Conservation (phyloP, 2,797 vertebrate species). For the Craterocephalus amniculus region DNA sequence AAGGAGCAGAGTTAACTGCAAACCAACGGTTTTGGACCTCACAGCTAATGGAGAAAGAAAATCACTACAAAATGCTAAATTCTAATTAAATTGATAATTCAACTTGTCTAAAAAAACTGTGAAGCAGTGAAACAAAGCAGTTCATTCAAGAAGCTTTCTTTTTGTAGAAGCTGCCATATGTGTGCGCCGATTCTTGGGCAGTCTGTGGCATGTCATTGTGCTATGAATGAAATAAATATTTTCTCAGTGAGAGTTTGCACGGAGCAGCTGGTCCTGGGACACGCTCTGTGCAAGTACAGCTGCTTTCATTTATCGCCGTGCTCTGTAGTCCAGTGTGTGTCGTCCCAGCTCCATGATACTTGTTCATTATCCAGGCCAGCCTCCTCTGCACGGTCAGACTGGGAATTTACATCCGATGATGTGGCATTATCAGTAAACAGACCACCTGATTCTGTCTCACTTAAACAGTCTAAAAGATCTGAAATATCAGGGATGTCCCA, state of each 20-base stretch:
- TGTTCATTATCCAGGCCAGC: slow-evolving; percentile 58
- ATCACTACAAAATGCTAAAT: slow-evolving; percentile 9
- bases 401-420: slow-evolving; percentile 14
- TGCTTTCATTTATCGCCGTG: slow-evolving; percentile 41
- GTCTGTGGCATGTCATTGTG: slow-evolving; percentile 34
- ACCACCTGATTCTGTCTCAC: slow-evolving; percentile 52
- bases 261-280: slow-evolving; percentile 55
- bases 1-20: slow-evolving; percentile 7
- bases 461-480: slow-evolving; percentile 79
- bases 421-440: background rate
- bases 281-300: slow-evolving; percentile 53
- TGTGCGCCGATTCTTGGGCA: slow-evolving; percentile 24
- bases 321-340: slow-evolving; percentile 74
- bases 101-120: slow-evolving; percentile 9
- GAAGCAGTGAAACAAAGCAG: slow-evolving; percentile 8
- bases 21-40: slow-evolving; percentile 6
- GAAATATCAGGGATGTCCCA: slow-evolving; percentile 87
- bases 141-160: slow-evolving; percentile 12
- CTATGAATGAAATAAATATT: slow-evolving; percentile 35
- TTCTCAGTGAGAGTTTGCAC: slow-evolving; percentile 36
- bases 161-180: slow-evolving; percentile 44
- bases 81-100: slow-evolving; percentile 27
- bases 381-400: slow-evolving; percentile 21
- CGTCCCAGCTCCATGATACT: slow-evolving; percentile 79
- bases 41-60: slow-evolving; percentile 32